These are phyloP conservation scores for Polymixis lichenea DNA, from an alignment of 2,888 invertebrate genomes.

Conservation along the genomic window DNA sequence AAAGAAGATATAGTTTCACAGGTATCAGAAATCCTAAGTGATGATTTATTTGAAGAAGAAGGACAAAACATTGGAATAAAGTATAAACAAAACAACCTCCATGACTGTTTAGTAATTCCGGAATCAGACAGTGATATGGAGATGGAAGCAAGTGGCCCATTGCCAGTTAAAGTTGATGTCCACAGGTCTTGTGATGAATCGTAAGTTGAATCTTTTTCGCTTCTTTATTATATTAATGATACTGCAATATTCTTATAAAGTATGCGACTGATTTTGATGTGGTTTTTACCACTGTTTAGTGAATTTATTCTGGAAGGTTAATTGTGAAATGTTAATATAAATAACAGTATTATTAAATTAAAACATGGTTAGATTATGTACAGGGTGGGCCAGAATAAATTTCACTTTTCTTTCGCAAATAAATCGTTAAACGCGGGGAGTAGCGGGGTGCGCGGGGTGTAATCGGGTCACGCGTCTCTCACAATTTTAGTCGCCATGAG, in stretches of 20 bases:
- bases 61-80: conserved; percentile 11
- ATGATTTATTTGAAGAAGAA: conserved; percentile 69
- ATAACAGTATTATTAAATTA: too few species aligned
- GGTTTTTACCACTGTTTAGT: too few species aligned
- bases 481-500: not conserved
- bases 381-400: too few species aligned
- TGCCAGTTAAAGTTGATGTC: conserved; percentile 79
- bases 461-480: not conserved
- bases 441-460: not conserved
- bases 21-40: conserved; percentile 52
- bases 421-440: too few species aligned
- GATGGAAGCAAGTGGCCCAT: conserved; percentile 65
- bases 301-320: too few species aligned
- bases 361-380: not conserved
- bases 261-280: too few species aligned
- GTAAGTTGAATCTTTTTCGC: conserved; percentile 72
- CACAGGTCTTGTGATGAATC: conserved; percentile 76
- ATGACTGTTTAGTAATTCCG: conserved; percentile 72
- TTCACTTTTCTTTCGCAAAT: too few species aligned
- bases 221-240: too few species aligned
- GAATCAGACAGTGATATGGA: conserved; percentile 82
- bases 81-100: conserved; percentile 30
- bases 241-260: too few species aligned
- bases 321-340: too few species aligned
- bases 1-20: conserved; percentile 5